Evolutionary conservation across 2,888 invertebrate species (phyloP), one percentile per base, ranked within the genome.

Genomic region (Podotricha telesiphe): DNA sequence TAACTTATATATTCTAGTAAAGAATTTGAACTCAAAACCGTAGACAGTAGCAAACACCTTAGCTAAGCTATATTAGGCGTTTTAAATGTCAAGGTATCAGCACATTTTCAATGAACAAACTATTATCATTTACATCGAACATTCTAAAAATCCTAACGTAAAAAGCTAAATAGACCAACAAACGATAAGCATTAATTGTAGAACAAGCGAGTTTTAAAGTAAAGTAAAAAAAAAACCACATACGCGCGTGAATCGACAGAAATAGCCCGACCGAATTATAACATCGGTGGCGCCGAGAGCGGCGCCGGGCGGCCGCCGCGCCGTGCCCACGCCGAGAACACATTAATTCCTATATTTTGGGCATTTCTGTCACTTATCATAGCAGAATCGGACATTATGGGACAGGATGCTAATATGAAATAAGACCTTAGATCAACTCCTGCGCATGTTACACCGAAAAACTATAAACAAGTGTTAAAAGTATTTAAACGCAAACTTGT

Each of bases 191-290:
- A 66, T 70, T 59, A 65, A 68, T 68, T 59, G 68, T 48, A 71
- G 71, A 75, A 75, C 69, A 74, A 74, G 70, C 71, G 15, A 75
- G 74, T 81, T 80, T 82, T 83, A 78, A 84, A 87, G 84, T 82
- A 81, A 76, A 80, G 85, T 88, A 86, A 56, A 88, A 84, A 79
- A 80, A 86, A 86, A 85, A 86, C 84, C 80, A 82, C 82, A 80
- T 78, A 80, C 79, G 86, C 82, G 83, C 83, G 88, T 89, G 88
- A 90, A 88, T 86, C 87, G 87, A 84, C 88, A 82, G 85, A 92
- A 92, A 92, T 92, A 92, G 89, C 81, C 79, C 83, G 88, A 87
- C 91, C 90, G 88, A 91, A 92, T 91, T 92, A 88, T 86, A 90
- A 86, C 88, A 83, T 81, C 86, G 84, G 82, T 88, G 91, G 91